Percentiles rank a stretch among this genome's conserved stretches.
Evolutionary conservation across 2,113 vertebrate species (phyloP).

Genomic region (Pterocles gutturalis): DNA sequence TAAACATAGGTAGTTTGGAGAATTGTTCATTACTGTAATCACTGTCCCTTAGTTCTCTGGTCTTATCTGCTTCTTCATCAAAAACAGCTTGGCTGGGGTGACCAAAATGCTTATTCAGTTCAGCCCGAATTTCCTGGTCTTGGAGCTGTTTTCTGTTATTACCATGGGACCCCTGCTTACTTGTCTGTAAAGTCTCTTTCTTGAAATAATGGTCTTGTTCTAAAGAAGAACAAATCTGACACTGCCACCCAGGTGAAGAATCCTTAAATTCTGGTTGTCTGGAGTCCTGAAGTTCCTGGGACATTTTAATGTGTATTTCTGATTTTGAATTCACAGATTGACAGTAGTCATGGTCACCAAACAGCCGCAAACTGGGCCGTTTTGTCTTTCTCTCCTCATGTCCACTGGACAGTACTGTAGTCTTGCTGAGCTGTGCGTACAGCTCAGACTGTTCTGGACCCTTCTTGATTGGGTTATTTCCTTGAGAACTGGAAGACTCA

Average conservation of each 20-base stretch:
- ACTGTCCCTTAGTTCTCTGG: constrained; percentile 79
- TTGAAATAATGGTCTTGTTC: constrained; percentile 78
- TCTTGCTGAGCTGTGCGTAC: constrained; percentile 93
- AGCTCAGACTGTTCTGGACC: constrained; percentile 93
- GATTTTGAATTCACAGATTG: constrained; percentile 90
- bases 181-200: constrained; percentile 80
- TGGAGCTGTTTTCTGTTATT: constrained; percentile 89
- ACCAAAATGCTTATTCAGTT: constrained; percentile 99
- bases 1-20: constrained; percentile 89
- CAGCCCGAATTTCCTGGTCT: constrained; percentile 96
- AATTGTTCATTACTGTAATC: constrained; percentile 84
- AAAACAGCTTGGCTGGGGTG: constrained; percentile 89
- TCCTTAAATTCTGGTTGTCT: constrained; percentile 89
- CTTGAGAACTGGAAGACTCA: constrained; percentile 85
- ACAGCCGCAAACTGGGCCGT: constrained; percentile 85
- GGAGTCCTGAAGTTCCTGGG: constrained; percentile 87
- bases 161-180: constrained; percentile 76
- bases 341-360: constrained; percentile 99
- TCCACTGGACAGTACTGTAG: constrained; percentile 82
- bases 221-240: constrained; percentile 81
- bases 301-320: constrained; percentile 81
- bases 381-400: constrained; percentile 88
- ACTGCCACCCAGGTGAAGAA: constrained; percentile 84
- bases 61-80: constrained; percentile 81
- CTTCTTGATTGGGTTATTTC: constrained; percentile 84